A percentile compares a stretch with the other conserved stretches of the same genome.
phyloP scores from a whole-genome alignment of 2,888 invertebrate genomes.

The Mylabris sibirica region DNA sequence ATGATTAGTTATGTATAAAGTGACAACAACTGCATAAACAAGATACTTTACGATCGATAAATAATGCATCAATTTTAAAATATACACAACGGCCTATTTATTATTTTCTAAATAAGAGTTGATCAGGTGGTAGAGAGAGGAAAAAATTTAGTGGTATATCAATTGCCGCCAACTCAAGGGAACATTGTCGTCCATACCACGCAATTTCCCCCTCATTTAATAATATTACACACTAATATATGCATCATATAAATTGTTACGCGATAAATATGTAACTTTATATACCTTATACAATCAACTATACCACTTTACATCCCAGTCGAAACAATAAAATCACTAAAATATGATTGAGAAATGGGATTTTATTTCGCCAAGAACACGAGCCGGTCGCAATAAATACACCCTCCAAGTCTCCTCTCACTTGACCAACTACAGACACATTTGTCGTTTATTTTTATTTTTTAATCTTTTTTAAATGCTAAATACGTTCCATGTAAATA shows the following conservation, averaged over 20 bases:
- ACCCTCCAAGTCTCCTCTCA: constrained; percentile 23
- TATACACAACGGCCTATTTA: constrained; percentile 52
- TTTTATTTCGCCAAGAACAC: constrained; percentile 59
- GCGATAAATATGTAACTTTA: constrained; percentile 63
- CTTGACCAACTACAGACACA: not conserved
- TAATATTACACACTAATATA: constrained; percentile 51
- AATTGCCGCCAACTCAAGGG: constrained; percentile 12
- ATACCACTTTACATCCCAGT: constrained; percentile 61
- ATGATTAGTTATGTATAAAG: constrained; percentile 33
- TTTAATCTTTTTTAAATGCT: not conserved
- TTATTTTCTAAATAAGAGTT: constrained; percentile 44
- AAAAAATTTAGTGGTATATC: constrained; percentile 29
- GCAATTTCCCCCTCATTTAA: constrained; percentile 45
- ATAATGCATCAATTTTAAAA: constrained; percentile 57
- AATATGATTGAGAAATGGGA: constrained; percentile 62
- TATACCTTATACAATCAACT: constrained; percentile 62
- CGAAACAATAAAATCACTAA: constrained; percentile 63
- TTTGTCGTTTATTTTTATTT: not conserved
- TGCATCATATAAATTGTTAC: constrained; percentile 62
- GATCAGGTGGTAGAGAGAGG: constrained; percentile 42
- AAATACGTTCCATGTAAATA: not conserved
- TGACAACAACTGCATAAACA: constrained; percentile 49
- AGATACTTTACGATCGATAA: constrained; percentile 54
- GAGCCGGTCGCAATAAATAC: constrained; percentile 57
- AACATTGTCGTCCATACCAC: constrained; percentile 41